Evolutionary conservation across 2,797 vertebrate genomes (phyloP).

Genomic region (Sebastes vulpes): DNA sequence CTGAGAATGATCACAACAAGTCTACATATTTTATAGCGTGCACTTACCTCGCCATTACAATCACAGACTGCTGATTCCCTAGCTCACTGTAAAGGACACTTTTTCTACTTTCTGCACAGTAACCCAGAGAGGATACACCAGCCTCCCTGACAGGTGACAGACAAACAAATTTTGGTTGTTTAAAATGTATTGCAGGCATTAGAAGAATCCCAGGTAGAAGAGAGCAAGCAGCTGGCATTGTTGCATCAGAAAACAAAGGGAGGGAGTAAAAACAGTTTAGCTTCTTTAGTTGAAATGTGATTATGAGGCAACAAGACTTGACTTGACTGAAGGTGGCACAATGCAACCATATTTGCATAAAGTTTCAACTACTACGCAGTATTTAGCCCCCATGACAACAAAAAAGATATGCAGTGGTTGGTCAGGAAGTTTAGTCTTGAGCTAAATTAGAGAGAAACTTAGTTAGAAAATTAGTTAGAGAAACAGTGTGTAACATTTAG

Average conservation of each 20-base stretch:
- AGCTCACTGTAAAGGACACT: conserved; percentile 1
- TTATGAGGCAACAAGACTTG: background rate
- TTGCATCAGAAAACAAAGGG: background rate
- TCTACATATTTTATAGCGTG: conserved; percentile 36
- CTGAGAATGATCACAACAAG: conserved; percentile 27
- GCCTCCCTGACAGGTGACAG: background rate
- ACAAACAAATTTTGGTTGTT: background rate
- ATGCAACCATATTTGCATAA: background rate
- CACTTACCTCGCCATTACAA: conserved; percentile 43
- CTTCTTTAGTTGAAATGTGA: background rate
- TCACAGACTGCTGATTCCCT: conserved; percentile 26
- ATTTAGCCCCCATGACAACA: background rate
- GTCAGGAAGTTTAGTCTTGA: background rate
- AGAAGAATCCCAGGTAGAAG: background rate
- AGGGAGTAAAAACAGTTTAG: background rate
- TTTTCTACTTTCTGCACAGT: background rate
- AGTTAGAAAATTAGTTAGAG: too few relatives aligned
- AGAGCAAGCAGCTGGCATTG: background rate
- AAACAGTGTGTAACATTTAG: too few relatives aligned
- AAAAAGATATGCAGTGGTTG: background rate
- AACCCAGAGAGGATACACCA: conserved; percentile 6
- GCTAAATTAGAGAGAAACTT: background rate
- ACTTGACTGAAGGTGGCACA: background rate
- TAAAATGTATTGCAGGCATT: background rate
- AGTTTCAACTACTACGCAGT: background rate